A percentile compares a stretch with the other conserved stretches of the same genome.
phyloP scores from a whole-genome alignment of 2,113 vertebrate genomes.

The Pipra filicauda region DNA sequence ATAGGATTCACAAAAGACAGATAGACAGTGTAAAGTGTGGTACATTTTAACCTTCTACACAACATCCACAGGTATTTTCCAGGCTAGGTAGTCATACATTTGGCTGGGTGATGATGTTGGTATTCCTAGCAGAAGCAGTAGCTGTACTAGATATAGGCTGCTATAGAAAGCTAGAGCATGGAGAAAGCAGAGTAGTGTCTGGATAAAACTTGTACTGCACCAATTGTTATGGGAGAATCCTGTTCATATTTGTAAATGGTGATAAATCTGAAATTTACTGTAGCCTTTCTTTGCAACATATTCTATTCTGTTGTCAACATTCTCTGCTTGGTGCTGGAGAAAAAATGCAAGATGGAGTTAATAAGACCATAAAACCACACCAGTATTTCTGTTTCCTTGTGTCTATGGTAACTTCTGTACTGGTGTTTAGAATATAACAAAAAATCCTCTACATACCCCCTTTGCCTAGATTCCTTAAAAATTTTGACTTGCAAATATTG shows the following conservation, averaged over 20 bases:
- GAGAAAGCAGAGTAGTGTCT: neutral
- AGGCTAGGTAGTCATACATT: too few species aligned
- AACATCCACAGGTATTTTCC: neutral
- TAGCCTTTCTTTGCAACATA: neutral
- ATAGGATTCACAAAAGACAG: accelerated
- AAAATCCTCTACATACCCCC: neutral
- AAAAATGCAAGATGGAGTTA: neutral
- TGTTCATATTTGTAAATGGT: neutral
- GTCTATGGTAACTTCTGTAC: neutral
- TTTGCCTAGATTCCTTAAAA: neutral
- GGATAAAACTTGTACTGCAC: neutral
- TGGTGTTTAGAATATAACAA: neutral
- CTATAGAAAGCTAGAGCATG: neutral
- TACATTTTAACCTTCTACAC: neutral
- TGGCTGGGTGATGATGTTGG: neutral
- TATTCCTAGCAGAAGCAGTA: neutral
- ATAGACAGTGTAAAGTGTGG: neutral
- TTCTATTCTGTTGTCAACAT: accelerated
- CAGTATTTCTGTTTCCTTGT: neutral
- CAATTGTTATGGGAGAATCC: neutral
- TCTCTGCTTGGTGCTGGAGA: neutral
- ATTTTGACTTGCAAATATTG: neutral
- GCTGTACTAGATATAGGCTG: neutral
- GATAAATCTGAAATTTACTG: neutral
- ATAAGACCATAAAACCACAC: neutral